phyloP scores from a whole-genome alignment of 2,113 vertebrate species.

The Sterrhoptilus dennistouni region DNA sequence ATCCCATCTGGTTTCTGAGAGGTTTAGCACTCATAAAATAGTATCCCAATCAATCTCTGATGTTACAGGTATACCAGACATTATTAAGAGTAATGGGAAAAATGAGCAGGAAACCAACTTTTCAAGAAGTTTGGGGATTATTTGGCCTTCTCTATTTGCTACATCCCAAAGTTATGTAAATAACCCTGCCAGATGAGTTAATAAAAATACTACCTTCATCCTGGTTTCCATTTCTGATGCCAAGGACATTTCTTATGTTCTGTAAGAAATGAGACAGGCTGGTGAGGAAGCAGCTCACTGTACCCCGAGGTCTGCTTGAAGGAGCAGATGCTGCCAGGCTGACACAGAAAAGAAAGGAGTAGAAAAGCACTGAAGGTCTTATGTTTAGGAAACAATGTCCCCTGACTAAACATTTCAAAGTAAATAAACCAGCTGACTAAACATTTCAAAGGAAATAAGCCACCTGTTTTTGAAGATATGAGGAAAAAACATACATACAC shows the following conservation, averaged over 20 bases:
- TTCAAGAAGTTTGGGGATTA: background rate
- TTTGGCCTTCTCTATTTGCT: background rate
- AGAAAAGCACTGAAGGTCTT: background rate
- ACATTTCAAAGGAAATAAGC: slow-evolving; percentile 27
- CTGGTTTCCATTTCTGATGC: background rate
- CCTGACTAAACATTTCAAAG: slow-evolving; percentile 40
- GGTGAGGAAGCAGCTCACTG: background rate
- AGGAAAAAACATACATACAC: background rate
- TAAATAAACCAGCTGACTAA: slow-evolving; percentile 27
- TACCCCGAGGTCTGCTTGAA: background rate
- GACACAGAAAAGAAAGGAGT: background rate
- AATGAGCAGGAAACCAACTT: background rate
- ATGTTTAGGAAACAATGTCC: background rate
- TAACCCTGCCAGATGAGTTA: background rate
- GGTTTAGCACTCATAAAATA: slow-evolving; percentile 2
- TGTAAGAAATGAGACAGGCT: background rate
- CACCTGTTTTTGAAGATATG: background rate
- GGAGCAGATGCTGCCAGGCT: background rate
- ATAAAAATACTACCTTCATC: background rate
- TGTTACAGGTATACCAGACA: background rate
- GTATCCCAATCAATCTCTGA: background rate
- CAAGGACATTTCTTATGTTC: background rate
- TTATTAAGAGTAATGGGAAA: background rate
- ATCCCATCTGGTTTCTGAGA: background rate
- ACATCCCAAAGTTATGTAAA: background rate